Conservation (phyloP, 30 jellyfish, hydroid and myxozoan genomes). For the Pseudorhiza aurosa region DNA sequence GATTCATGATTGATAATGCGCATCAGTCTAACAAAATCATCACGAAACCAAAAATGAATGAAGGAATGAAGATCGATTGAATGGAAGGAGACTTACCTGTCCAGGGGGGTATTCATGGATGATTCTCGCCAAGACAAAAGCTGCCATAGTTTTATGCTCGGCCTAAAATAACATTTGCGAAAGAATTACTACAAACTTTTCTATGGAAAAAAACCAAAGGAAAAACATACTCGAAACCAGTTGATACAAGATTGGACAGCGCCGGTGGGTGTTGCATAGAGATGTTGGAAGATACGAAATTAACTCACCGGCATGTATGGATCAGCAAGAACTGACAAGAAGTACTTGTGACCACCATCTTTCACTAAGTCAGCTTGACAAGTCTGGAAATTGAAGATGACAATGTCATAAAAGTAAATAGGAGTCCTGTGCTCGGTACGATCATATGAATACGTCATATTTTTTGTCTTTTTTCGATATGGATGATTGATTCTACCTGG, state of each 20-base stretch:
- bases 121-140: slow-evolving; percentile 92
- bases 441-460: too few relatives aligned
- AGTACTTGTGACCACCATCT: slow-evolving; percentile 90
- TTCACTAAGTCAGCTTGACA: slow-evolving; percentile 93
- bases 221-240: too few relatives aligned
- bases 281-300: neutral
- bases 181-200: too few relatives aligned
- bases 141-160: slow-evolving; percentile 94
- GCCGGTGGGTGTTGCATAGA: neutral
- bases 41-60: too few relatives aligned
- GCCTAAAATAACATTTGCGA: too few relatives aligned
- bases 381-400: slow-evolving; percentile 46
- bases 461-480: too few relatives aligned
- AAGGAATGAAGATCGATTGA: too few relatives aligned
- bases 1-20: neutral
- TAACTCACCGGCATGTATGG: slow-evolving; percentile 97
- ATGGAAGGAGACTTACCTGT: slow-evolving; percentile 65
- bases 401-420: neutral
- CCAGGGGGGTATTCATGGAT: slow-evolving; percentile 95
- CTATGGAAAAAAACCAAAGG: too few relatives aligned
- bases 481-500: too few relatives aligned
- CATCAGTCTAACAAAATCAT: neutral
- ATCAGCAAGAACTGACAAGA: slow-evolving; percentile 91
- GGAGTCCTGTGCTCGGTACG: too few relatives aligned
- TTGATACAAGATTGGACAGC: too few relatives aligned